Evolutionary conservation across 2,113 vertebrate species (phyloP).

Genomic region (Sinocyclocheilus rhinocerous): DNA sequence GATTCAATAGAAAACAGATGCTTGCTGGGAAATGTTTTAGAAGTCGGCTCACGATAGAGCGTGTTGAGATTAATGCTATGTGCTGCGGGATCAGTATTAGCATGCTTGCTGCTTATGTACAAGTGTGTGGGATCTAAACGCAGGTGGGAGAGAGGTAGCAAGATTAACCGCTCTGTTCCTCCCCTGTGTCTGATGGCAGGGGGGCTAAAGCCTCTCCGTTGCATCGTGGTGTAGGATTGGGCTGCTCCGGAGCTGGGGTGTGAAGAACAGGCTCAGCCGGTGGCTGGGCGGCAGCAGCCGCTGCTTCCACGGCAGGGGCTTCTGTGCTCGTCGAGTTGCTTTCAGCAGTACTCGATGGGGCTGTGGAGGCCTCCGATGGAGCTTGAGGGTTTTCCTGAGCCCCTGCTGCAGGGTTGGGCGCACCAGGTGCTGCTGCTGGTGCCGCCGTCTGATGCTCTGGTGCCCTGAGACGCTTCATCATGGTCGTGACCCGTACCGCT

Average conservation of each 20-base stretch:
- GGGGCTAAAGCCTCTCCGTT: slow-evolving; percentile 78
- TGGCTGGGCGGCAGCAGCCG: slow-evolving; percentile 50
- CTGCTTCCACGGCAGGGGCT: slow-evolving; percentile 52
- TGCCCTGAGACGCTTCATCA: slow-evolving; percentile 93
- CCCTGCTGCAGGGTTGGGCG: slow-evolving; percentile 58
- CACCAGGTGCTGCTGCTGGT: slow-evolving; percentile 47
- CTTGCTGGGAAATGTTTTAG: slow-evolving; percentile 60
- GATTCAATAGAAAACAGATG: slow-evolving; percentile 49
- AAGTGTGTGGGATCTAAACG: slow-evolving; percentile 70
- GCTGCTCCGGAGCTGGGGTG: slow-evolving; percentile 55
- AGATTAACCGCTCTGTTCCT: slow-evolving; percentile 81
- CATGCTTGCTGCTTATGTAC: slow-evolving; percentile 87
- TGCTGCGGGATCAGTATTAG: slow-evolving; percentile 77
- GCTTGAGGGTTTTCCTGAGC: slow-evolving; percentile 58
- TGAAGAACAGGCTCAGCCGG: slow-evolving; percentile 68
- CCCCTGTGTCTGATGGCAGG: slow-evolving; percentile 64
- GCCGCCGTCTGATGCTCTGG: slow-evolving; percentile 80
- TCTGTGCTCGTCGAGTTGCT: slow-evolving; percentile 52
- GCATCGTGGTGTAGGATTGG: slow-evolving; percentile 74
- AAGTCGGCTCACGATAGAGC: slow-evolving; percentile 46
- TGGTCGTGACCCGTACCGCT: slow-evolving; percentile 94
- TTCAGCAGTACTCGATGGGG: slow-evolving; percentile 55
- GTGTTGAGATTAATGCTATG: slow-evolving; percentile 34
- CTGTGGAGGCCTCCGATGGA: slow-evolving; percentile 52
- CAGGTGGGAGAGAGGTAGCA: slow-evolving; percentile 21